Conservation (phyloP, 2,113 vertebrate genomes). For the Lethenteron camtschaticum region DNA sequence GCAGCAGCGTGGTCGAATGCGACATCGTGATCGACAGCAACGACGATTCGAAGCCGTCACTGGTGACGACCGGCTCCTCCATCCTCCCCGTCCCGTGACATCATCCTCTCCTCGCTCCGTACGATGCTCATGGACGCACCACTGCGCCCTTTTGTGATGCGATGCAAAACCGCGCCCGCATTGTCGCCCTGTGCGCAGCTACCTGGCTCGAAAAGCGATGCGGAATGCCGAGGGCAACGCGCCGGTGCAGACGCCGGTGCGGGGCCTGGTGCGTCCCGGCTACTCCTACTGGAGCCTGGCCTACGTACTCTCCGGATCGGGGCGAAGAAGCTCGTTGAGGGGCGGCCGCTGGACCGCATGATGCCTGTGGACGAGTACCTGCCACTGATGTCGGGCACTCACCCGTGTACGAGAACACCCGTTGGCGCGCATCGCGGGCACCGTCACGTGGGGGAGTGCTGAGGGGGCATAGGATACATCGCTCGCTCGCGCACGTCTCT, state of each 20-base stretch:
- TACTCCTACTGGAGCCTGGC: conserved; percentile 91
- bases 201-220: conserved; percentile 79
- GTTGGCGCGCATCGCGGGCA: neutral
- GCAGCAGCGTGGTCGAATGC: neutral
- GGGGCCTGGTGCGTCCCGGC: conserved; percentile 41
- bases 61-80: neutral
- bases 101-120: neutral
- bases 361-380: conserved; percentile 84
- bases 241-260: conserved; percentile 30
- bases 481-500: neutral
- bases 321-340: conserved; percentile 58
- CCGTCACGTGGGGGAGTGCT: neutral
- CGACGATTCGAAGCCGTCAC: neutral
- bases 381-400: conserved; percentile 87
- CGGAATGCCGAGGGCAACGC: conserved; percentile 33
- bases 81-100: neutral
- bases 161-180: neutral
- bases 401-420: conserved; percentile 45
- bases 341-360: conserved; percentile 61
- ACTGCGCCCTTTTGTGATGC: neutral
- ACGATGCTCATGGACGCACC: too few species aligned
- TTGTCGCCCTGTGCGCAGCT: conserved; percentile 23
- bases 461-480: neutral
- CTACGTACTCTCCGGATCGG: conserved; percentile 45
- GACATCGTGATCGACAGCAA: neutral